Conservation (phyloP, 2,113 vertebrate genomes). For the Diadophis punctatus region DNA sequence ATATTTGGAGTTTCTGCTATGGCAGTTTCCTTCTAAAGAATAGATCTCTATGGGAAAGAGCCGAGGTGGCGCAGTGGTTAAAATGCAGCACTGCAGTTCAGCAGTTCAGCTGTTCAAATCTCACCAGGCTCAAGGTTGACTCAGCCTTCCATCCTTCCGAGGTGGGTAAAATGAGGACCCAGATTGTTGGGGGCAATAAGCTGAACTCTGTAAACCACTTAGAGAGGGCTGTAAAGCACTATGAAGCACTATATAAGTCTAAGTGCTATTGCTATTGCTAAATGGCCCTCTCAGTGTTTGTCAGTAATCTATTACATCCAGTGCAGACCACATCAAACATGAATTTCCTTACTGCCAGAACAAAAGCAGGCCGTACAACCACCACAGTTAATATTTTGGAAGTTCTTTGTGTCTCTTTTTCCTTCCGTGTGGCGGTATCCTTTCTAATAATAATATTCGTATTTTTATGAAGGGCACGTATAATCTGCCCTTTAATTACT, state of each 20-base stretch:
- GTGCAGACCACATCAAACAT: not conserved
- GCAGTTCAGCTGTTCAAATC: no score
- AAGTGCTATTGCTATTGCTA: no score
- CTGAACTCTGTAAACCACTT: no score
- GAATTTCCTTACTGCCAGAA: not conserved
- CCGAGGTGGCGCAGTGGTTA: no score
- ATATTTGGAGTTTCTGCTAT: not conserved
- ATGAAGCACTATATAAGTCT: no score
- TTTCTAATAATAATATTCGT: not conserved
- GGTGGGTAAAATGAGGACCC: no score
- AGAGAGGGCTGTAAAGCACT: no score
- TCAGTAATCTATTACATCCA: not conserved
- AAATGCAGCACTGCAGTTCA: no score
- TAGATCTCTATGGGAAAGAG: not conserved
- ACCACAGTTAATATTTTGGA: not conserved
- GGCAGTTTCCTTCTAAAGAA: not conserved
- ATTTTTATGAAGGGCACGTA: not conserved
- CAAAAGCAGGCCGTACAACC: no score
- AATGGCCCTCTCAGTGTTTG: not conserved
- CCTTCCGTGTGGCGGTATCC: not conserved
- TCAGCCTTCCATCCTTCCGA: no score
- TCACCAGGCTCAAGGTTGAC: no score
- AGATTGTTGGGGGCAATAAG: no score
- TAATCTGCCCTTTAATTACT: constrained; percentile 12
- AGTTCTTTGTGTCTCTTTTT: not conserved